These are phyloP conservation scores for Tyrannus savana DNA, from an alignment of 2,113 vertebrate genomes.

Conservation along the genomic window DNA sequence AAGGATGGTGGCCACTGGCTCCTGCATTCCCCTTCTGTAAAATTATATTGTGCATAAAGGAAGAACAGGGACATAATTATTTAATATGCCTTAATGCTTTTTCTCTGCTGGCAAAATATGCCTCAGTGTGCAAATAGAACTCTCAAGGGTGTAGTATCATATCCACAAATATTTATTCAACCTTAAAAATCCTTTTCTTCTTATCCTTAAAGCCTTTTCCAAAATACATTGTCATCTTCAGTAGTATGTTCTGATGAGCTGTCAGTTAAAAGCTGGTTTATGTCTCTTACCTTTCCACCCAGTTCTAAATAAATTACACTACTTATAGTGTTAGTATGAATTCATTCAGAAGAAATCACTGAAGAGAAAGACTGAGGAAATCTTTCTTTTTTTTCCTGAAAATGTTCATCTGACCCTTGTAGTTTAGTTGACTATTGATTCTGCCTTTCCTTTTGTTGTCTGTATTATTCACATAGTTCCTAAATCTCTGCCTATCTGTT, in stretches of 20 bases:
- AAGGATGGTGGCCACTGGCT: not conserved
- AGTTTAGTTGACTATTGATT: not conserved
- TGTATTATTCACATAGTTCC: not conserved
- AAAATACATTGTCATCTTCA: not conserved
- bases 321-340: not conserved
- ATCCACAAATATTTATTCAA: slow-evolving; percentile 17
- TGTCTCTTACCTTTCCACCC: not conserved
- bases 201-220: not conserved
- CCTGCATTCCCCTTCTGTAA: not conserved
- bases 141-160: not conserved
- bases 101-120: not conserved
- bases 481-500: not conserved
- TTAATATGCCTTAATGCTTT: not conserved
- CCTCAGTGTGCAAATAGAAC: not conserved
- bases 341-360: not conserved
- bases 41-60: not conserved
- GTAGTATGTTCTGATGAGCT: not conserved
- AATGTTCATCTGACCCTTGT: not conserved
- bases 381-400: not conserved
- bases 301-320: not conserved
- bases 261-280: slow-evolving; percentile 11
- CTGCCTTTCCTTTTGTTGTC: slow-evolving; percentile 5
- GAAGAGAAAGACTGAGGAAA: not conserved
- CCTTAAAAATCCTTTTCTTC: not conserved
- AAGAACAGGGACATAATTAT: not conserved